phyloP scores from a whole-genome alignment of 2,888 invertebrate species.

The Mesorhabditis spiculigera region DNA sequence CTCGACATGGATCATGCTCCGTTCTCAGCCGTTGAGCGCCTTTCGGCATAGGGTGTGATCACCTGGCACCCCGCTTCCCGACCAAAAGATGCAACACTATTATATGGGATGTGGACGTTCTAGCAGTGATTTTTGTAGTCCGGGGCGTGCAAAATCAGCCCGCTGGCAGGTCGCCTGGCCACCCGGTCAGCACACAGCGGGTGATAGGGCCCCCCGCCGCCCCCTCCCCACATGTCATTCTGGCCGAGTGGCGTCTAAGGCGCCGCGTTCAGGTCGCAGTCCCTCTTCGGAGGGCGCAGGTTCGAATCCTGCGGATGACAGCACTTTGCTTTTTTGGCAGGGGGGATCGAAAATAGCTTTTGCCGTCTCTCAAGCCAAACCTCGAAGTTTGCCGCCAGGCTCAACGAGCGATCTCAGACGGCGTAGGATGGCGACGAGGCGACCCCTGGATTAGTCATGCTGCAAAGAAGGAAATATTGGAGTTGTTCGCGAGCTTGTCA shows the following conservation, averaged over 20 bases:
- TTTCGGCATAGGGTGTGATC: conserved; percentile 45
- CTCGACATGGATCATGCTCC: conserved; percentile 37
- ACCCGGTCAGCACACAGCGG: no score
- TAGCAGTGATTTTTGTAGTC: no score
- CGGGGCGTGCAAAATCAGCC: no score
- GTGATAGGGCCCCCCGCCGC: no score
- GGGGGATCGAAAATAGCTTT: neutral
- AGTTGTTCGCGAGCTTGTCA: conserved; percentile 5
- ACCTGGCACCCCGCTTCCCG: conserved; percentile 43
- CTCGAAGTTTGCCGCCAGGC: conserved; percentile 27
- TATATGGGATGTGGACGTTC: neutral
- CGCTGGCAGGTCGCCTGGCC: no score
- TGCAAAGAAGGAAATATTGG: conserved; percentile 13
- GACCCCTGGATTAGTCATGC: conserved; percentile 27
- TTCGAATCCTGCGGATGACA: conserved; percentile 31
- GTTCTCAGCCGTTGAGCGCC: conserved; percentile 50
- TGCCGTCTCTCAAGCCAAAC: conserved; percentile 12
- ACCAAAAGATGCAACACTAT: conserved; percentile 29
- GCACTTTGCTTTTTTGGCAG: no score
- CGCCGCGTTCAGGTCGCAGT: conserved; percentile 77
- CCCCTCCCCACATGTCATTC: conserved; percentile 21
- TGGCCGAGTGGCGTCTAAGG: conserved; percentile 78
- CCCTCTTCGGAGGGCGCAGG: conserved; percentile 59
- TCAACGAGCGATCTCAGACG: conserved; percentile 40
- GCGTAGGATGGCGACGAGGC: conserved; percentile 32